Conservation (phyloP, 2,797 vertebrate genomes). For the Melanotaenia parkinsoni region DNA sequence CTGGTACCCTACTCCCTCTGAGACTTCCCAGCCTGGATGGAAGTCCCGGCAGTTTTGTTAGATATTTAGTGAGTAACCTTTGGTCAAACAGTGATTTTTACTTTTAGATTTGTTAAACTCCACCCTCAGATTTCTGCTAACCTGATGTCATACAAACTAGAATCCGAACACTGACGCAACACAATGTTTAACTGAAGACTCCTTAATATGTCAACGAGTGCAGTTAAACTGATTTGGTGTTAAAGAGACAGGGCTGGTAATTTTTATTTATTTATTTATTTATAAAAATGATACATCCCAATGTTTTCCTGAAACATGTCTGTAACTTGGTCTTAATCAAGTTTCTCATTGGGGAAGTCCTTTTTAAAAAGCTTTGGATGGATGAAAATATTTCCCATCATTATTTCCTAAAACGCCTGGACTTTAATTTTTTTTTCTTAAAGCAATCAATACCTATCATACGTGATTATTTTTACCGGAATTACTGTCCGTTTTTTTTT, state of each 20-base stretch:
- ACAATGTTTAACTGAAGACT: constrained; percentile 24
- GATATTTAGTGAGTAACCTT: constrained; percentile 88
- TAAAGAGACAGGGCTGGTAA: neutral
- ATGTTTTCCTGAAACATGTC: neutral
- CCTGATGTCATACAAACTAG: constrained; percentile 32
- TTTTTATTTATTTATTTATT: too few relatives aligned
- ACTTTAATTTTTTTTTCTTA: neutral
- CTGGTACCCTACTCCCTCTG: constrained; percentile 96
- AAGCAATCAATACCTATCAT: neutral
- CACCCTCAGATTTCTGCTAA: constrained; percentile 17
- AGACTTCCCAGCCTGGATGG: constrained; percentile 97
- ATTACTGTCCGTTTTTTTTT: too few relatives aligned
- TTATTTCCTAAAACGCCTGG: neutral
- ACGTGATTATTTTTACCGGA: neutral
- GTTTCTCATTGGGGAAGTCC: neutral
- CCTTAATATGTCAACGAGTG: neutral
- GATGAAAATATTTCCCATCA: neutral
- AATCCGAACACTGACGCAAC: constrained; percentile 16
- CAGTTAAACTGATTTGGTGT: constrained; percentile 8
- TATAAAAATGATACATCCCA: too few relatives aligned
- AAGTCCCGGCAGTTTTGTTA: constrained; percentile 99
- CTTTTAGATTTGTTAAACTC: constrained; percentile 5
- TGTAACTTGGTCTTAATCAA: neutral
- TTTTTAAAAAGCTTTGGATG: neutral
- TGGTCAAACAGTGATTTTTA: constrained; percentile 43